These are phyloP conservation scores for Philhelius pedissequus DNA, from an alignment of 2,888 invertebrate genomes.

Conservation along the genomic window DNA sequence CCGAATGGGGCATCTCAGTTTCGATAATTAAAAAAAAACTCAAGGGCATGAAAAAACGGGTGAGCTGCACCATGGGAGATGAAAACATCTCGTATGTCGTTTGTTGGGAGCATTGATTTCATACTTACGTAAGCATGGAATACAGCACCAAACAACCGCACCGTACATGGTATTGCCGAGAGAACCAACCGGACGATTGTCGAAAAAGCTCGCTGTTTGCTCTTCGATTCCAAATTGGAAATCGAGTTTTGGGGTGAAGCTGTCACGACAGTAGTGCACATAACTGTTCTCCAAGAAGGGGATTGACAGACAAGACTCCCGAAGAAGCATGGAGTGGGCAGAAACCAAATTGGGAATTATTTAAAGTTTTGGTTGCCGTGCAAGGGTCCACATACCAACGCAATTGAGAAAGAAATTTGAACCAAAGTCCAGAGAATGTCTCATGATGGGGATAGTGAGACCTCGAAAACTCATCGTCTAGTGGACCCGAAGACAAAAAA, in stretches of 20 bases:
- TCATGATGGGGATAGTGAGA: not conserved
- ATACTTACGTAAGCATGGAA: too few relatives aligned
- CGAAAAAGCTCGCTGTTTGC: constrained; percentile 68
- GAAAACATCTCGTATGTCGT: not conserved
- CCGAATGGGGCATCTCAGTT: constrained; percentile 14
- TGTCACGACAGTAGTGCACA: constrained; percentile 67
- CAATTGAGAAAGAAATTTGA: not conserved
- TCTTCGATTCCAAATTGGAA: constrained; percentile 51
- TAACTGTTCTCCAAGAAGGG: constrained; percentile 43
- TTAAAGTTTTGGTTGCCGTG: not conserved
- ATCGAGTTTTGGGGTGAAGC: constrained; percentile 68
- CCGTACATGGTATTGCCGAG: constrained; percentile 2
- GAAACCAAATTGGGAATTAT: not conserved
- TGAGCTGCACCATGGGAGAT: not conserved
- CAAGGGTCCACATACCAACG: constrained; percentile 6
- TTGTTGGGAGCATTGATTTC: too few relatives aligned
- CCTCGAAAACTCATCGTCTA: not conserved
- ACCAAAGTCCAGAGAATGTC: not conserved
- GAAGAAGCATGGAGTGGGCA: not conserved
- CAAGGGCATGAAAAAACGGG: not conserved
- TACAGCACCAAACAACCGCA: not conserved
- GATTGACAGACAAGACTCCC: constrained; percentile 1
- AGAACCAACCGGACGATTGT: constrained; percentile 66
- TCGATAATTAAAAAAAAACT: constrained; percentile 3
- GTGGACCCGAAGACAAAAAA: not conserved